Base-by-base conservation (phyloP, 2,888 invertebrate species). In the Parthenolecanium corni region DNA sequence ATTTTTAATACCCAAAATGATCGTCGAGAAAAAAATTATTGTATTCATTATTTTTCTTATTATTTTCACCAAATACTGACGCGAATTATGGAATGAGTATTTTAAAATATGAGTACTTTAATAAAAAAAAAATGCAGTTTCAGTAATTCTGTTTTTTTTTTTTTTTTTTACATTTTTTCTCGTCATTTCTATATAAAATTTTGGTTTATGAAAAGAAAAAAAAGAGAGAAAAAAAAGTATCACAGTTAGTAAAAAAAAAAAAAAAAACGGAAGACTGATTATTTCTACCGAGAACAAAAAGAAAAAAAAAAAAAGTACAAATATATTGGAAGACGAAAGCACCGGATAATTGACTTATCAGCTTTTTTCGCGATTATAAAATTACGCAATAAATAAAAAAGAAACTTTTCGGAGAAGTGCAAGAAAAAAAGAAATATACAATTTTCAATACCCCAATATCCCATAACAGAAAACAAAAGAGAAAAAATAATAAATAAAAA, bases 371-470 rank as follows among this genome's bases (percentile, higher is more conserved):
- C 31, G 5, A n/a, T n/a, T n/a, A 42, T 42, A 18, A 42, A 42
- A 42, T 18, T 31, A 18, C 18, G 40, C 42, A 52, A 56, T 25
- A 40, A 46, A 42, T 25, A 46, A 42, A 42, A n/a, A n/a, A n/a
- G n/a, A n/a, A 56, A 56, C 21, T 40, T 24, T 56, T 25, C 25
- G 42, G 24, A 40, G 25, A 56, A 46, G 46, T 56, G 44, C 56
- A 40, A 56, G 49, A 56, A 46, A 16, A 18, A 14, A 42, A 38
- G 14, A 42, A 56, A 44, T 56, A 42, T 56, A 56, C 56, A 56
- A n/a, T 42, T 56, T 56, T 56, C 44, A 56, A 56, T 56, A 56
- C 56, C 56, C 56, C 56, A 24, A 46, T 56, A 56, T 56, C 56
- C 56, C 56, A 56, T 16, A 49, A 49, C 20, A 49, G 18, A 49